Conservation (phyloP, 2,797 vertebrate species). For the Carcharodon carcharias region DNA sequence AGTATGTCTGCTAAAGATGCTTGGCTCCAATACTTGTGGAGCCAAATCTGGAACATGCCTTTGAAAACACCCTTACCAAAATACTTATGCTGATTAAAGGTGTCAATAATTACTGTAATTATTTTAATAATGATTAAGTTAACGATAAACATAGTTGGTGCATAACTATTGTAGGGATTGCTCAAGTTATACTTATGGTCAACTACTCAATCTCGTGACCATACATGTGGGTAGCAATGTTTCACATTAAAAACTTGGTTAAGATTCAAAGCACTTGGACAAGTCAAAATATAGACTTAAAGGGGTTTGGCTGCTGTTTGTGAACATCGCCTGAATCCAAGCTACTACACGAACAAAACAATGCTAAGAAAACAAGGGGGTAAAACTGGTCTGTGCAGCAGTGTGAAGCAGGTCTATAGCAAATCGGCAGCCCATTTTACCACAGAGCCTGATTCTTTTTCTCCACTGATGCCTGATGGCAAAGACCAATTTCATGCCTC, state of each 20-base stretch:
- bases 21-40: slow-evolving; percentile 26
- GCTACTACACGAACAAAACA: not conserved
- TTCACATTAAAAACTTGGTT: not conserved
- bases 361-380: not conserved
- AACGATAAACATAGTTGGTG: not conserved
- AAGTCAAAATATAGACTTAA: not conserved
- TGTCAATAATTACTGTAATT: not conserved
- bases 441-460: not conserved
- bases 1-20: not conserved
- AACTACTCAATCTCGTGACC: not conserved
- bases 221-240: not conserved
- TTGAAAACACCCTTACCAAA: slow-evolving; percentile 16
- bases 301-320: not conserved
- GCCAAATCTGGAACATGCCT: not conserved
- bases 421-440: not conserved
- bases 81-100: not conserved
- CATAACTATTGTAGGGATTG: not conserved
- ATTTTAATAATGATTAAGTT: not conserved
- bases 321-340: not conserved
- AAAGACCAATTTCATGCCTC: not conserved
- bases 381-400: not conserved
- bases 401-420: not conserved
- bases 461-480: not conserved
- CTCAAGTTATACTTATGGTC: not conserved
- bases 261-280: not conserved